Percentiles rank a stretch among this genome's conserved stretches.
These are phyloP conservation scores for Baryphthengus martii DNA, from an alignment of 2,113 vertebrate genomes.

Conservation along the genomic window DNA sequence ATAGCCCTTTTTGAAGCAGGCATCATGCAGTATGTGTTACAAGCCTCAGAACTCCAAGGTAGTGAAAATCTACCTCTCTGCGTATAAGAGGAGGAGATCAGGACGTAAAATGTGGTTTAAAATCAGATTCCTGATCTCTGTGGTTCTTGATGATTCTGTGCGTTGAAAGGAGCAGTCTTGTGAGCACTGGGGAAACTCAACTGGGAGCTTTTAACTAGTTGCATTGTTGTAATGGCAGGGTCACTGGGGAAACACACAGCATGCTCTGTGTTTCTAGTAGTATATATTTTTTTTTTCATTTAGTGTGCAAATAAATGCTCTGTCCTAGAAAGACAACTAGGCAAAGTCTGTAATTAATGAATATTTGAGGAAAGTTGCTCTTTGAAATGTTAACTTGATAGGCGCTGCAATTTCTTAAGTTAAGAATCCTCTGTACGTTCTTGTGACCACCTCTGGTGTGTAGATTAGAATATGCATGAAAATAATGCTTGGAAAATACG, in stretches of 20 bases:
- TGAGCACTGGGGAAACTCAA: neutral
- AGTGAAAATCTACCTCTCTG: neutral
- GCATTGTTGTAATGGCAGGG: neutral
- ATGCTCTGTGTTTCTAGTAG: neutral
- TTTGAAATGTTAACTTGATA: neutral
- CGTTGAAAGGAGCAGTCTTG: neutral
- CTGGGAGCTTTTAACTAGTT: neutral
- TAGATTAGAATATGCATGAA: neutral
- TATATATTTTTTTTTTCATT: neutral
- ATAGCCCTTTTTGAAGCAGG: neutral
- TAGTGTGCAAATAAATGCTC: neutral
- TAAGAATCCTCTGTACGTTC: neutral
- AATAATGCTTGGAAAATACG: neutral
- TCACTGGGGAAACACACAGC: rapidly evolving
- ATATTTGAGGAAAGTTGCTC: neutral
- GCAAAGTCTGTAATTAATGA: neutral
- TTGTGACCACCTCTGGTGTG: neutral
- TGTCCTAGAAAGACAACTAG: neutral
- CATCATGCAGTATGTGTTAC: neutral
- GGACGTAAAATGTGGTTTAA: neutral
- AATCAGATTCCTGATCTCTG: neutral
- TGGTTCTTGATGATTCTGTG: neutral
- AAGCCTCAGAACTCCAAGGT: neutral
- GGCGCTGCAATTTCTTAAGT: neutral
- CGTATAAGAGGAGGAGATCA: neutral